phyloP scores from a whole-genome alignment of 2,888 invertebrate species.

The Synergus itoensis region DNA sequence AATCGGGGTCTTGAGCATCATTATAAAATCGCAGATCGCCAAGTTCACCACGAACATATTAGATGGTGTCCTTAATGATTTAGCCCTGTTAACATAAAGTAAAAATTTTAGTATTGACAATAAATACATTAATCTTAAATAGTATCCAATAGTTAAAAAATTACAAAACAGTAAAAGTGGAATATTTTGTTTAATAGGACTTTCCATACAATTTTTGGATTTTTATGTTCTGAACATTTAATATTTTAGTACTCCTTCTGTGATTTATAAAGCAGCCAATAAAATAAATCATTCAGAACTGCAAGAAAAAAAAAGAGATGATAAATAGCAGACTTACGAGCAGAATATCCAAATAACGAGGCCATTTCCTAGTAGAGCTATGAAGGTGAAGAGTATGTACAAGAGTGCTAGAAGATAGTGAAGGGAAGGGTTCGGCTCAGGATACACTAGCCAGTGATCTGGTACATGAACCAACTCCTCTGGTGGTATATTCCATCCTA shows the following conservation, averaged over 20 bases:
- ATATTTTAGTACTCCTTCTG: no score
- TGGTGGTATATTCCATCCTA: constrained; percentile 89
- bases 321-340: constrained; percentile 81
- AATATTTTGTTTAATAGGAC: neutral
- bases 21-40: constrained; percentile 90
- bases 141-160: neutral
- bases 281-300: no score
- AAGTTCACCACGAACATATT: constrained; percentile 91
- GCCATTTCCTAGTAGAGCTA: constrained; percentile 89
- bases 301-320: neutral
- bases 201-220: neutral
- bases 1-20: constrained; percentile 92
- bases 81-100: constrained; percentile 79
- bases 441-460: constrained; percentile 88
- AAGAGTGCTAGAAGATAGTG: constrained; percentile 89
- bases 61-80: constrained; percentile 87
- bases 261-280: no score
- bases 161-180: no score
- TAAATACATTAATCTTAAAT: neutral
- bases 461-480: constrained; percentile 86
- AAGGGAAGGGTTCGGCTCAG: constrained; percentile 89
- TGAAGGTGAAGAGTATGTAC: constrained; percentile 86
- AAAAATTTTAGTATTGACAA: neutral
- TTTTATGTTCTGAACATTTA: no score
- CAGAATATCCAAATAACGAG: constrained; percentile 91